Base-by-base conservation (phyloP, 2,113 vertebrate genomes). In the Lampris megalopsis region DNA sequence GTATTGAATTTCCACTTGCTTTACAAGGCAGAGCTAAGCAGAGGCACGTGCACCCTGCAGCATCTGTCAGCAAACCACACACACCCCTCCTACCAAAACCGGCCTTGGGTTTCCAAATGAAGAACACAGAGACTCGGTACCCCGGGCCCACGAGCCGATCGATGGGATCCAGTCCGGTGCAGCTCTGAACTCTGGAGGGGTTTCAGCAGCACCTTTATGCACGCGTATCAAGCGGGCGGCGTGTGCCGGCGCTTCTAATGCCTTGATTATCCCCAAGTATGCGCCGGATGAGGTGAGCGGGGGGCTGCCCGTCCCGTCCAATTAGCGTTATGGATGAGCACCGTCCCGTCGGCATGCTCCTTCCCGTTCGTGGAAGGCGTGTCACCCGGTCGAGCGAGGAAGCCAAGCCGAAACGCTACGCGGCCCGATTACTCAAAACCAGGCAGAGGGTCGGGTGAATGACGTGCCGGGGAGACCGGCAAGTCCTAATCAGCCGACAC, bases 1-100 rank as follows among this genome's bases (percentile, higher is more conserved):
- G 87, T 92, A 91, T 92, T 83, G 80, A 74, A 83, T 87, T 88
- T 88, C 79, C 77, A 77, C 82, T 88, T 67, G 64, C 75, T 89
- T 80, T 85, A 85, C 84, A 91, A 79, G 69, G 43, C 35, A 4
- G 67, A 68, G 81, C 79, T 75, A 76, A 87, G 58, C 77, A 79
- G 83, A 76, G 68, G 72, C 87, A 91, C 75, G 56, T 52, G 86
- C 63, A 75, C 70, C 68, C 84, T 60, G 75, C 45, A 81, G 82
- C 81, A 54, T 54, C 56, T 74, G 49, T 68, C 73, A 54, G 65
- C 68, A 11, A 67, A 76, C 24, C 73, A 73, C 71, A 56, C 48
- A 53, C 62, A 65, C 59, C 52, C 68, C n/a, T n/a, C 10, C 49
- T 4, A 24, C 8, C 54, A 1, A 38, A 62, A 38, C 0, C 48